These are phyloP conservation scores for Glareola pratincola DNA, from an alignment of 2,113 vertebrate species.

Conservation along the genomic window DNA sequence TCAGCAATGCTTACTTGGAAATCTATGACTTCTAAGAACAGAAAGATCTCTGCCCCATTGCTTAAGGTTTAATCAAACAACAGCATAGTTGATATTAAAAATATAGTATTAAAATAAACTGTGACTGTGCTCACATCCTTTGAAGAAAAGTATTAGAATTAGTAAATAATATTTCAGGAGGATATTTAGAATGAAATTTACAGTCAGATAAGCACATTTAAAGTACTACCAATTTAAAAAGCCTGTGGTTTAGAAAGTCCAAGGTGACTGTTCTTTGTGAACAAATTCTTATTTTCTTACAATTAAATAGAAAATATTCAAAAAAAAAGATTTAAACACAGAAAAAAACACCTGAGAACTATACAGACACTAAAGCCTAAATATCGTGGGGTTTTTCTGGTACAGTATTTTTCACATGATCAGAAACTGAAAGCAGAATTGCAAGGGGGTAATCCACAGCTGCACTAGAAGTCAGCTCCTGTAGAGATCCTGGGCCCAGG, in stretches of 20 bases:
- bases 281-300: not conserved
- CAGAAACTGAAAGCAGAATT: not conserved
- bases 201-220: not conserved
- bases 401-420: not conserved
- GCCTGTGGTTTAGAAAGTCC: not conserved
- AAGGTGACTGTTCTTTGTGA: not conserved
- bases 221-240: not conserved
- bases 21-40: not conserved
- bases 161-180: not conserved
- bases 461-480: not conserved
- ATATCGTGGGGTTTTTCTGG: not conserved
- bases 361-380: not conserved
- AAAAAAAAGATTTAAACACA: not conserved
- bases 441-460: not conserved
- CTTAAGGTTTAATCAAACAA: not conserved
- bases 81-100: not conserved
- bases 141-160: not conserved
- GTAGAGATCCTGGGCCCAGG: not conserved
- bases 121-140: not conserved
- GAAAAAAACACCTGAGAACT: not conserved
- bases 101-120: not conserved
- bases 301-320: not conserved
- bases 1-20: not conserved
- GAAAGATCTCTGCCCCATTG: not conserved
- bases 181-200: not conserved